Base-by-base conservation (phyloP, 2,888 invertebrate species). In the Drosophila monieri region DNA sequence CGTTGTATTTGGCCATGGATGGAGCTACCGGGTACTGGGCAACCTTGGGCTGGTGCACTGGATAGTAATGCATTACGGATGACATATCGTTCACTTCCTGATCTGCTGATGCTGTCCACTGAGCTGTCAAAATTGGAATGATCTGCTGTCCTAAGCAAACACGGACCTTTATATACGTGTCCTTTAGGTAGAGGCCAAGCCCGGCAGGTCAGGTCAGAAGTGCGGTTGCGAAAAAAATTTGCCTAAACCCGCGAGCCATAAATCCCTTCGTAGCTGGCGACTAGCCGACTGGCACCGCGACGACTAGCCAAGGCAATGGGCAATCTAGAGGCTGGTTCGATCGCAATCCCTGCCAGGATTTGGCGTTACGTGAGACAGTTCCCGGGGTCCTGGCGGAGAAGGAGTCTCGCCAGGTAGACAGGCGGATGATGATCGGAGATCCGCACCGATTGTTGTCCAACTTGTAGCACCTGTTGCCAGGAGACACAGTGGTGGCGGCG, bases 1-100 rank as follows among this genome's bases (percentile, higher is more conserved):
- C 74, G 60, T 52, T 79, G 67, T 79, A 84, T 32, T 85, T 81
- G 41, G 59, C 61, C 37, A 76, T 69, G 15, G 84, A 71, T 6
- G 64, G 23, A 6, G 37, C 37, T 23, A 71, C 61, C 51, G 78
- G 62, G 27, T 71, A 79, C n/a, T 73, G 14, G 56, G 49, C 60
- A 62, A 79, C 78, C 59, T 80, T 73, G 39, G 80, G 32, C 78
- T 79, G 84, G 23, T 85, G 85, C 58, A 84, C 78, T 52, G 85
- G 84, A 66, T 84, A 85, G 75, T 85, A 85, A 72, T 85, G 84
- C 85, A 85, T 85, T 48, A 85, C 83, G 59, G 84, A 85, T 67
- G 84, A 85, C 85, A 85, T 48, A 6, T 23, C 6, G 6, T 58
- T 6, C 30, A 23, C 10, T 27, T 23, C 14, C 14, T 35, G 35